These are phyloP conservation scores for Pelmatolapia mariae DNA, from an alignment of 2,113 vertebrate species.

Conservation along the genomic window DNA sequence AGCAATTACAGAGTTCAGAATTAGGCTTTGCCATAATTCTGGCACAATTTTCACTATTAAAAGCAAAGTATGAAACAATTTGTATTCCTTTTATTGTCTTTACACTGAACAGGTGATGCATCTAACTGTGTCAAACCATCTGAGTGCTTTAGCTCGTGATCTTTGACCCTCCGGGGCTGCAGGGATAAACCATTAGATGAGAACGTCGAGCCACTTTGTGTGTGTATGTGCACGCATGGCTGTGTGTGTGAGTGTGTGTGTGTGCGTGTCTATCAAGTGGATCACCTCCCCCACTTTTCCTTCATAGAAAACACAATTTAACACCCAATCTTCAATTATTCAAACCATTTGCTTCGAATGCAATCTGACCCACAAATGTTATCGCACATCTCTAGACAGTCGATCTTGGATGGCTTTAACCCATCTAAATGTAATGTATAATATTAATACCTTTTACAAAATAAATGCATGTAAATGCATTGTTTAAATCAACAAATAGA, in stretches of 20 bases:
- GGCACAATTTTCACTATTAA: neutral
- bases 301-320: slow-evolving; percentile 64
- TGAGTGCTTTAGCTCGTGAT: slow-evolving; percentile 62
- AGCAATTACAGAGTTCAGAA: neutral
- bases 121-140: slow-evolving; percentile 43
- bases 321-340: slow-evolving; percentile 71
- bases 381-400: slow-evolving; percentile 6
- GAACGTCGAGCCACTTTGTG: slow-evolving; percentile 40
- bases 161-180: slow-evolving; percentile 57
- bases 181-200: slow-evolving; percentile 66
- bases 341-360: slow-evolving; percentile 64
- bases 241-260: neutral
- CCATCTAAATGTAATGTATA: neutral
- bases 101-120: slow-evolving; percentile 64
- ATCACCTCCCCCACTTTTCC: slow-evolving; percentile 50
- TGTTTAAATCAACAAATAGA: neutral
- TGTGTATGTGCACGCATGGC: neutral
- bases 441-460: neutral
- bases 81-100: slow-evolving; percentile 43
- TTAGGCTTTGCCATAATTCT: neutral
- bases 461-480: neutral
- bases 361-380: slow-evolving; percentile 20
- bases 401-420: slow-evolving; percentile 5
- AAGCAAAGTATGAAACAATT: neutral
- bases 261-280: slow-evolving; percentile 13